phyloP scores from a whole-genome alignment of 2,113 vertebrate genomes.

The Grantiella picta region DNA sequence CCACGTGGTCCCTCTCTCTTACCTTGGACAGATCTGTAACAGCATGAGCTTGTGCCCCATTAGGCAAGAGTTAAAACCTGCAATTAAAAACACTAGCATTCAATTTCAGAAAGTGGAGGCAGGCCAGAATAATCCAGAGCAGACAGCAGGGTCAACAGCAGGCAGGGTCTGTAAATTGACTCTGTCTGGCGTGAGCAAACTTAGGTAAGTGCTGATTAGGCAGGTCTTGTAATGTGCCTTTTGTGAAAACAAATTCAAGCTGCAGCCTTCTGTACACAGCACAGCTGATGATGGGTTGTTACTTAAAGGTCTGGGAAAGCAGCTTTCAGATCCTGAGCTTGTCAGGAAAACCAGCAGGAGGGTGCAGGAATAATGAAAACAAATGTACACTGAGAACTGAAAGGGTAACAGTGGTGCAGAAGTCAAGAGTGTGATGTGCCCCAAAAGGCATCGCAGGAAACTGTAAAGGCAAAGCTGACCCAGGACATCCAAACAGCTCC shows the following conservation, averaged over 20 bases:
- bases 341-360: conserved; percentile 45
- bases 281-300: conserved; percentile 16
- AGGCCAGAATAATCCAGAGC: conserved; percentile 18
- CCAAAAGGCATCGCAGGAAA: neutral
- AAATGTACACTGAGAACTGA: neutral
- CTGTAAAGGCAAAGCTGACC: neutral
- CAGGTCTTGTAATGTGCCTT: conserved; percentile 36
- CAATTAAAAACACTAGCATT: conserved; percentile 36
- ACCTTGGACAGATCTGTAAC: neutral
- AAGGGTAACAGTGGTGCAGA: neutral
- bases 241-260: conserved; percentile 37
- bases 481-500: neutral
- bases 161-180: conserved; percentile 44
- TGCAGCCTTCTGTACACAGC: neutral
- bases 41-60: neutral
- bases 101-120: neutral
- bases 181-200: conserved; percentile 50
- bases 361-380: conserved; percentile 42
- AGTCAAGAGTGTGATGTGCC: neutral
- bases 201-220: conserved; percentile 49
- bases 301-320: conserved; percentile 30
- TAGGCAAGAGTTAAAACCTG: conserved; percentile 18
- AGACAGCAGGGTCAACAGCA: conserved; percentile 56
- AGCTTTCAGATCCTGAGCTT: neutral
- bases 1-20: accelerated